Conservation (phyloP, 2,113 vertebrate genomes). For the Anseranas semipalmata region DNA sequence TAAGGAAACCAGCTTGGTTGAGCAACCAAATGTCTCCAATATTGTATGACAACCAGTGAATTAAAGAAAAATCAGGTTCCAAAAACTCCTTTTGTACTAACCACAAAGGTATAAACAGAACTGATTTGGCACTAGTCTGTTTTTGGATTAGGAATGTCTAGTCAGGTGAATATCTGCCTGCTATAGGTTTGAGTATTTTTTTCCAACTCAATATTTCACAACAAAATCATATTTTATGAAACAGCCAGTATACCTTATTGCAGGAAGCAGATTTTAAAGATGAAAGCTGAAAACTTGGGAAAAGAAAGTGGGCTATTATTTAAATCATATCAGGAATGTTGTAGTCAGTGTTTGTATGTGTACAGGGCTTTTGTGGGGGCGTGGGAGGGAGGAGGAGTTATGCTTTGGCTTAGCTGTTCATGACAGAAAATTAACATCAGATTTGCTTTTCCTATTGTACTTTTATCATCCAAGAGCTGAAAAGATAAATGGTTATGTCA, state of each 20-base stretch:
- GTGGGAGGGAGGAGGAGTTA: background rate
- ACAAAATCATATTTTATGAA: background rate
- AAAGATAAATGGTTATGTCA: background rate
- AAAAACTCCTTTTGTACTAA: background rate
- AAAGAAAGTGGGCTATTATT: background rate
- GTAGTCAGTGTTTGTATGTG: background rate
- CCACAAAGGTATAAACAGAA: background rate
- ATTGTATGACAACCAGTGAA: accelerated
- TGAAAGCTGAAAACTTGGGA: background rate
- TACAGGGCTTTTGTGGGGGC: background rate
- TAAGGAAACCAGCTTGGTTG: background rate
- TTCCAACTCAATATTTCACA: background rate
- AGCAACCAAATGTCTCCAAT: background rate
- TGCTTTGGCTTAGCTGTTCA: background rate
- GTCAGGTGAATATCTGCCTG: background rate
- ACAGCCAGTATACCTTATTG: background rate
- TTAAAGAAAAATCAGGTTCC: background rate
- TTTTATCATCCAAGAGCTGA: background rate
- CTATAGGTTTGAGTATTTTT: background rate
- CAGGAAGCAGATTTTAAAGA: background rate
- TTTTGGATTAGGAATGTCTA: background rate
- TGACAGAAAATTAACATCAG: background rate
- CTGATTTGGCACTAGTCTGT: background rate
- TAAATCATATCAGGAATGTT: background rate
- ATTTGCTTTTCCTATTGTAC: background rate